Evolutionary conservation across 2,888 invertebrate species (phyloP), one percentile per base, ranked within the genome.

Genomic region (Ectemnius lituratus): DNA sequence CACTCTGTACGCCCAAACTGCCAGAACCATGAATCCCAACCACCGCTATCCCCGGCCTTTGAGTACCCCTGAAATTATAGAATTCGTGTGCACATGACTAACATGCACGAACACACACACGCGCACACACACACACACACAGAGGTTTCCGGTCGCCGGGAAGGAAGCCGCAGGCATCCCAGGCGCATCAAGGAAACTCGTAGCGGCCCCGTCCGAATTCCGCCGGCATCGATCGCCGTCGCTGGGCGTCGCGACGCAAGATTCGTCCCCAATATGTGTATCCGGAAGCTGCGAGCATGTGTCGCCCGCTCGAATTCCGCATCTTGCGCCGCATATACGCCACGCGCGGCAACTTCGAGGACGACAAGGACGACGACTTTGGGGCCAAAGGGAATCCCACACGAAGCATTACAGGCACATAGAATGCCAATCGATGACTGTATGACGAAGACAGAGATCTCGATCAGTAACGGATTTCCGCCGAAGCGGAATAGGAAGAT

Each of bases 251-350:
- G 37, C 37, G 37, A 37, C 45, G 66, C 67, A 80, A 79, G 79
- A 81, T 80, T 80, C 78, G 78, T 78, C 85, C 80, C 84, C 82
- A 83, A 85, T 85, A 37, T 23, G 23, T 23, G 23, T 37, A 80
- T 85, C 80, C 79, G 65, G 46, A 73, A 79, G 77, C 81, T 11
- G 37, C 3, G 37, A 8, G 37, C 11, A 11, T 37, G 37, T 37
- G 37, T 37, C 8, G 37, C 8, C 37, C 37, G 37, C 37, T 37
- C 37, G 37, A 37, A 37, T 37, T 37, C 37, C 37, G 37, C 37
- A 37, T 37, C 37, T 37, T 37, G 37, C 37, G 37, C 37, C 37
- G 37, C 37, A 37, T 37, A 37, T 37, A 6, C 37, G 4, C 28
- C 5, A 37, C 37, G 37, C 5, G 37, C 37, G 37, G 37, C 37